Evolutionary conservation across 2,888 invertebrate genomes (phyloP), one percentile per base, ranked within the genome.

Genomic region (Drosophila flavopinicola): DNA sequence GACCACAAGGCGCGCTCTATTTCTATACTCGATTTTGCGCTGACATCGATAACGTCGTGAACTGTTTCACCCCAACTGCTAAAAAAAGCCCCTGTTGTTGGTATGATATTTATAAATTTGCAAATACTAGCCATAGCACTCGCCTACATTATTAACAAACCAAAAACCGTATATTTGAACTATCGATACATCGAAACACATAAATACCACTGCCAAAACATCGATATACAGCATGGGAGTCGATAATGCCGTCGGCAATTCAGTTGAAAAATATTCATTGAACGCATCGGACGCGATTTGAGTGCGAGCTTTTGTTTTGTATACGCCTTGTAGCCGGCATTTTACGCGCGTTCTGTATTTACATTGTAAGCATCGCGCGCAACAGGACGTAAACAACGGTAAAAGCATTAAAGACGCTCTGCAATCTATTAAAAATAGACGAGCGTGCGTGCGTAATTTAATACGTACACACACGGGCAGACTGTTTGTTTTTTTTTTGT

Each of bases 331-430:
- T 47, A 56, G 54, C 72, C 75, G 75, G 72, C 75, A 75, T 70
- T 75, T 72, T 75, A 75, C 70, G 75, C 72, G 72, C 65, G 59
- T 54, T 56, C 41, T 35, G 27, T 56, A 58, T 60, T 75, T 56
- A 57, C 66, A 60, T 75, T 47, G 66, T 60, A 77, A 73, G 72
- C 37, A 44, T 49, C 73, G 76, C 76, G 73, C 72, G 73, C 73
- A 73, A 66, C 72, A 73, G 76, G 61, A 71, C 76, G 66, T 66
- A 71, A 71, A 66, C 66, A 72, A 66, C 72, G 72, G 60, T 71
- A 70, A 68, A 20, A 54, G 35, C 32, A 33, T 60, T 49, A 45
- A 23, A 45, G 41, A 25, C 23, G 65, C 17, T 47, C 38, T 47
- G 53, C 54, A 51, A 48, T 27, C 39, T 33, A 59, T 53, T 72